phyloP scores from a whole-genome alignment of 2,888 invertebrate species.

The Ophion costatus region DNA sequence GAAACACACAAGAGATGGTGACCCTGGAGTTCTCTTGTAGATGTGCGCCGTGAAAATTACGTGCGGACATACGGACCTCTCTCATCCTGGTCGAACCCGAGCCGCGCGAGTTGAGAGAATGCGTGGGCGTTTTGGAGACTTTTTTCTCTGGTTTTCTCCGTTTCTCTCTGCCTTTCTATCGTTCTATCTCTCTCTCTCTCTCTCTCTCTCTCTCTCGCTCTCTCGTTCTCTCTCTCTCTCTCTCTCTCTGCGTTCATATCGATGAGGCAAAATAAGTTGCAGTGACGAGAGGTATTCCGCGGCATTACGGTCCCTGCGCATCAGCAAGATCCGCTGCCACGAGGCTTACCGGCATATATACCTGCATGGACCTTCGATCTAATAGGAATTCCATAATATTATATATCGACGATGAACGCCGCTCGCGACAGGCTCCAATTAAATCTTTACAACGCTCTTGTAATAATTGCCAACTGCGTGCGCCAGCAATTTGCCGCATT shows the following conservation, averaged over 20 bases:
- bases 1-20: conserved; percentile 45
- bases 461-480: conserved; percentile 43
- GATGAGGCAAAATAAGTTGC: conserved; percentile 34
- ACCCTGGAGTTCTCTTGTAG: conserved; percentile 47
- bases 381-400: conserved; percentile 59
- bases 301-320: conserved; percentile 8
- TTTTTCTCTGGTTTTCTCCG: conserved; percentile 19
- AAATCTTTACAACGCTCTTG: conserved; percentile 52
- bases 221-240: conserved; percentile 24
- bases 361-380: conserved; percentile 58
- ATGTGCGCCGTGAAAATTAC: conserved; percentile 34
- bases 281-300: conserved; percentile 43
- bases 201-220: conserved; percentile 29
- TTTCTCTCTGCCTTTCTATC: no score
- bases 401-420: conserved; percentile 53
- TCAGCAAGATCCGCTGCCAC: conserved; percentile 43
- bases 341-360: conserved; percentile 45
- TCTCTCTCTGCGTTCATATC: conserved; percentile 34
- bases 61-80: conserved; percentile 44
- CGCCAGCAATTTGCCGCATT: conserved; percentile 31
- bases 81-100: conserved; percentile 12
- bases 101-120: conserved; percentile 33
- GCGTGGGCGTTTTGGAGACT: conserved; percentile 62
- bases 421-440: conserved; percentile 54
- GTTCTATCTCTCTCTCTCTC: background rate